A percentile compares a stretch with the other conserved stretches of the same genome.
Conservation (phyloP, 2,797 vertebrate species). For the Sebastes wilsoni region DNA sequence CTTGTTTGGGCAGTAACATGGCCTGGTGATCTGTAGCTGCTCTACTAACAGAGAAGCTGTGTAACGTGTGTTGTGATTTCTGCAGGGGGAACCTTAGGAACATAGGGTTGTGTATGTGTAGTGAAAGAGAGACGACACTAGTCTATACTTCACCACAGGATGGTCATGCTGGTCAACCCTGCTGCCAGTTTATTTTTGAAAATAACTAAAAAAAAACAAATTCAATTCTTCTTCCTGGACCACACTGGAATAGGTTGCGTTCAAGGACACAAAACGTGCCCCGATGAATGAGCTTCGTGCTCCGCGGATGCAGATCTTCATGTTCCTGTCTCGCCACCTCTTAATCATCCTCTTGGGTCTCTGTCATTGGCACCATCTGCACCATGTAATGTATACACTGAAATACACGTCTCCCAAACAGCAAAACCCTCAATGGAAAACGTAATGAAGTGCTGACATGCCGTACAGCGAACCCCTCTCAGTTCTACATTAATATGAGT, state of each 20-base stretch:
- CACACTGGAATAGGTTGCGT: constrained; percentile 48
- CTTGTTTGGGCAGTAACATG: constrained; percentile 30
- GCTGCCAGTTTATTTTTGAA: constrained; percentile 49
- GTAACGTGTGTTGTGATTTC: constrained; percentile 47
- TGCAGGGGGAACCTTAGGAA: constrained; percentile 12
- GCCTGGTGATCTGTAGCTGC: background rate
- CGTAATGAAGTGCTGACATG: constrained; percentile 48
- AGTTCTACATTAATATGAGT: background rate
- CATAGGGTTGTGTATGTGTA: background rate
- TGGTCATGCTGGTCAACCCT: background rate
- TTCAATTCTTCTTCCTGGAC: background rate
- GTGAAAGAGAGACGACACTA: background rate
- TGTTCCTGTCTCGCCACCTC: constrained; percentile 32
- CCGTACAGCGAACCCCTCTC: background rate
- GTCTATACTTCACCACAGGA: constrained; percentile 6
- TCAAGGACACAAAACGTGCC: constrained; percentile 40
- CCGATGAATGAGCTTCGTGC: constrained; percentile 10
- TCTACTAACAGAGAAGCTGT: constrained; percentile 15
- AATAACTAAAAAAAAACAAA: constrained; percentile 48
- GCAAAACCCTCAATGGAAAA: constrained; percentile 1
- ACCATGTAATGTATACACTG: constrained; percentile 54
- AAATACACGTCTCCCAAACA: constrained; percentile 31
- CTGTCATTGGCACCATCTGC: constrained; percentile 48
- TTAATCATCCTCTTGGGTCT: constrained; percentile 36
- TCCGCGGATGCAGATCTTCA: constrained; percentile 13